Percentiles rank a stretch among this genome's conserved stretches.
Evolutionary conservation across 92 coral and sea anemone species (phyloP).

Genomic region (Paramuricea clavata): DNA sequence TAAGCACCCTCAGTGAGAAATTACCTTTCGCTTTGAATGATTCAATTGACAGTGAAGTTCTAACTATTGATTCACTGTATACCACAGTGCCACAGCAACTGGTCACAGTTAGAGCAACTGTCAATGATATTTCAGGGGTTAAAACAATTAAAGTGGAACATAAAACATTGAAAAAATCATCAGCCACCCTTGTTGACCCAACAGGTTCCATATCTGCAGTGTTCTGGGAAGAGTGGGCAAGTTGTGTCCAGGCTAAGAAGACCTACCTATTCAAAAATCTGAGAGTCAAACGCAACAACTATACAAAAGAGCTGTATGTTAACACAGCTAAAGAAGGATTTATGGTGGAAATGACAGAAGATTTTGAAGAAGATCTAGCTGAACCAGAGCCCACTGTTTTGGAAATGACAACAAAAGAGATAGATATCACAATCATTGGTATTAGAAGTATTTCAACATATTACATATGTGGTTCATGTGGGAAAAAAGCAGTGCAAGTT

Average conservation of each 20-base stretch:
- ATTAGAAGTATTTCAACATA: slow-evolving; percentile 2
- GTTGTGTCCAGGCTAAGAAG: not conserved
- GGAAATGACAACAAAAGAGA: slow-evolving; percentile 25
- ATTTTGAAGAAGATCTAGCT: not conserved
- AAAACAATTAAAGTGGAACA: not conserved
- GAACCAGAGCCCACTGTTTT: not conserved
- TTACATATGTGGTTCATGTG: slow-evolving; percentile 14
- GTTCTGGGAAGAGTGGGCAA: not conserved
- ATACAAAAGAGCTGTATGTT: not conserved
- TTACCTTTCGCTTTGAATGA: slow-evolving; percentile 6
- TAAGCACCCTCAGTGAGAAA: slow-evolving; percentile 10
- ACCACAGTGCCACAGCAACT: not conserved
- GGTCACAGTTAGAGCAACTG: not conserved
- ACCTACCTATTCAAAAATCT: slow-evolving; percentile 15
- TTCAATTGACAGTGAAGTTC: slow-evolving; percentile 22
- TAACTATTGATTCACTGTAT: not conserved
- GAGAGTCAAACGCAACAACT: not conserved
- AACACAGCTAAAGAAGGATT: slow-evolving; percentile 16
- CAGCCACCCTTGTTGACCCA: not conserved
- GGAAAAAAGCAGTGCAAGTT: slow-evolving; percentile 46
- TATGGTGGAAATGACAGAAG: not conserved
- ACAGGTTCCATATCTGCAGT: not conserved
- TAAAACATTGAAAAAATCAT: not conserved
- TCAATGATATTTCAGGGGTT: not conserved
- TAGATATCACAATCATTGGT: slow-evolving; percentile 9